These are phyloP conservation scores for Thereuonema tuberculata DNA, from an alignment of 1,140 invertebrate species.

Conservation along the genomic window DNA sequence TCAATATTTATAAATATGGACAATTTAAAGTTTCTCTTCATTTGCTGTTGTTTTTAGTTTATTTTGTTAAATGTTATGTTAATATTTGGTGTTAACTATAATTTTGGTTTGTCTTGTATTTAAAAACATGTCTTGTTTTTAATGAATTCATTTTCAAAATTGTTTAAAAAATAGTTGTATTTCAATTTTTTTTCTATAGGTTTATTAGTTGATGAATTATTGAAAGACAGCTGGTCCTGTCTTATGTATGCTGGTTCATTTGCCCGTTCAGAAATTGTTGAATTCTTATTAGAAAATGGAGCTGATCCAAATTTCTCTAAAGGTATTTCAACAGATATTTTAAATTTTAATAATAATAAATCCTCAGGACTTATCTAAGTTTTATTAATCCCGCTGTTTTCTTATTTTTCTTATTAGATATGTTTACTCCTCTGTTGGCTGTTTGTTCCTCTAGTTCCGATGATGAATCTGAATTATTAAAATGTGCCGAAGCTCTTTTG, in stretches of 20 bases:
- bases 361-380: neutral
- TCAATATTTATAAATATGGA: no score
- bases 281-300: constrained; percentile 31
- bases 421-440: constrained; percentile 39
- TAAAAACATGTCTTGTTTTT: no score
- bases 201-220: constrained; percentile 25
- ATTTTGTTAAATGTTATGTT: no score
- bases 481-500: no score
- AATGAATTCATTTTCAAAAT: no score
- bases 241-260: constrained; percentile 37
- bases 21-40: no score
- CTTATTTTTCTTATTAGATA: constrained; percentile 28
- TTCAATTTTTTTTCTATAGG: neutral
- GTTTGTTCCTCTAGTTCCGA: constrained; percentile 34
- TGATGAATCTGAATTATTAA: no score
- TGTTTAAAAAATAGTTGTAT: no score
- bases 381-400: no score
- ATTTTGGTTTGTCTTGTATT: no score
- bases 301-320: constrained; percentile 35
- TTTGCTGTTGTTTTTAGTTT: no score
- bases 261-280: constrained; percentile 29
- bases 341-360: neutral
- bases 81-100: no score
- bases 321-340: constrained; percentile 23
- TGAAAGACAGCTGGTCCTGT: constrained; percentile 35